phyloP scores from a whole-genome alignment of 35 echinoderm and acorn worm genomes.

The Lytechinus variegatus region DNA sequence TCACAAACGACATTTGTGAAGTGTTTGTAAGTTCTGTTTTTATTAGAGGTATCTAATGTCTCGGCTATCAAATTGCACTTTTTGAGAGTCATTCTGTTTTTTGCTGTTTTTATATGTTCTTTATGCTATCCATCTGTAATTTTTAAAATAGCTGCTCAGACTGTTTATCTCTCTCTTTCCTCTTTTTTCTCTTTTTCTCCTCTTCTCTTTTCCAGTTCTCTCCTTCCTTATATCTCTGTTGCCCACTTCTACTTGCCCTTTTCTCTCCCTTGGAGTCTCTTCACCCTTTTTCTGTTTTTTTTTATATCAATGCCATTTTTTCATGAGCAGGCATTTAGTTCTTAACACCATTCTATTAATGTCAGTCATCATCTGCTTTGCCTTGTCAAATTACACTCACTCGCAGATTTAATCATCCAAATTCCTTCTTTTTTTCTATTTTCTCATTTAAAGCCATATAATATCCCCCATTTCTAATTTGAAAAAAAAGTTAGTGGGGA shows the following conservation, averaged over 20 bases:
- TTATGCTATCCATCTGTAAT: too few species aligned
- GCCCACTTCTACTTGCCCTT: too few species aligned
- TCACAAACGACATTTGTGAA: background rate
- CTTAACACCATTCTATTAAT: too few species aligned
- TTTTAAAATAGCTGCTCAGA: too few species aligned
- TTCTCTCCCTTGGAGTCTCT: too few species aligned
- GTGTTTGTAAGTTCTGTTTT: background rate
- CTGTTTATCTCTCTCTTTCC: too few species aligned
- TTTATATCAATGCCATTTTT: too few species aligned
- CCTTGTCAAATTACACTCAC: background rate
- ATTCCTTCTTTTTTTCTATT: background rate
- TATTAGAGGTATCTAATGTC: background rate
- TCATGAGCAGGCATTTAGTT: too few species aligned
- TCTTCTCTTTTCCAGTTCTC: too few species aligned
- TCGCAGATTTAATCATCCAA: background rate
- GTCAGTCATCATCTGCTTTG: background rate
- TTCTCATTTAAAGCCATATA: background rate
- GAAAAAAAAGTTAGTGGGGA: background rate
- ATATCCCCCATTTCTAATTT: background rate
- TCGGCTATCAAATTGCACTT: background rate
- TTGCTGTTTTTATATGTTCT: background rate
- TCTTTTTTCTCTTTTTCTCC: too few species aligned
- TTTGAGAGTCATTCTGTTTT: background rate
- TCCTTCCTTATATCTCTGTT: too few species aligned
- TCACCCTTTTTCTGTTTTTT: too few species aligned